Conservation (phyloP, 2,797 vertebrate species). For the Poecilia wingei region DNA sequence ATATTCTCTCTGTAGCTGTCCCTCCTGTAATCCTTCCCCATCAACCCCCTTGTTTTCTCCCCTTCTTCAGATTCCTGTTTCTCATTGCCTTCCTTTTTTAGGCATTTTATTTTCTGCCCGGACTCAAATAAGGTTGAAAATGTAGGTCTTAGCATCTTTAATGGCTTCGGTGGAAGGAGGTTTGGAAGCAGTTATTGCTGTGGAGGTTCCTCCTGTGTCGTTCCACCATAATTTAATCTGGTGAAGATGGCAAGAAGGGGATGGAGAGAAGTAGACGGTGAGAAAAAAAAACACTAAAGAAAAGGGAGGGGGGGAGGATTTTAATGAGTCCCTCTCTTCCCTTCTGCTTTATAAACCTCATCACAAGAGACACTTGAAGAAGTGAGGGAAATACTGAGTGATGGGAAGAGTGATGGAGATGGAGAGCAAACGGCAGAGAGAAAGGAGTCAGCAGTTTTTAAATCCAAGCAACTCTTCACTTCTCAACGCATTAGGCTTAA, state of each 20-base stretch:
- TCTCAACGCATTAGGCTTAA: constrained; percentile 61
- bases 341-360: constrained; percentile 51
- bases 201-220: constrained; percentile 43
- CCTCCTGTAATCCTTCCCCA: constrained; percentile 22
- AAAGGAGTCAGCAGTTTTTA: constrained; percentile 71
- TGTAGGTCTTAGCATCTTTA: constrained; percentile 53
- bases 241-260: constrained; percentile 51
- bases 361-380: constrained; percentile 52
- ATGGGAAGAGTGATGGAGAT: constrained; percentile 27
- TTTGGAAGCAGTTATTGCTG: constrained; percentile 69
- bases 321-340: constrained; percentile 61
- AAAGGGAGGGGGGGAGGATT: constrained; percentile 3
- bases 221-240: constrained; percentile 64
- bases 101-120: constrained; percentile 11
- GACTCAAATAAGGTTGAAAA: constrained; percentile 52
- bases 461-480: constrained; percentile 62
- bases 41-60: not conserved
- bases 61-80: not conserved
- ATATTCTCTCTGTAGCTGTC: constrained; percentile 51
- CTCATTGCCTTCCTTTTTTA: constrained; percentile 2
- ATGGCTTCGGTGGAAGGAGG: constrained; percentile 46
- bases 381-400: constrained; percentile 32
- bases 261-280: constrained; percentile 44
- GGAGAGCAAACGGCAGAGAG: constrained; percentile 33
- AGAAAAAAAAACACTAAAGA: constrained; percentile 4